Evolutionary conservation across 1,140 invertebrate genomes (phyloP).

Genomic region (Magallana ariakensis): DNA sequence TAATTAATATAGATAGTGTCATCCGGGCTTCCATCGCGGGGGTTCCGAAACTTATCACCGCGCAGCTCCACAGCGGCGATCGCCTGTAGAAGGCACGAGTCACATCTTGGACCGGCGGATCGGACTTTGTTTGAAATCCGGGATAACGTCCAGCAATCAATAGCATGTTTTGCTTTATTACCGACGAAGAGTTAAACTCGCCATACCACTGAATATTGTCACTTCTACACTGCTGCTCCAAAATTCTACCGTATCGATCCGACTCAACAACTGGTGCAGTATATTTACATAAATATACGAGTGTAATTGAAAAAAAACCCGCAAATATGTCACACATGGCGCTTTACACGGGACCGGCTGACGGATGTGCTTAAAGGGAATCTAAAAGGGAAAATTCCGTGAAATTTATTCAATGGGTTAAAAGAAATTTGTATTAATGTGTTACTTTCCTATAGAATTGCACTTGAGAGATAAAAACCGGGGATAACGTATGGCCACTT

Average conservation of each 20-base stretch:
- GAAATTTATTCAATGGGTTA: conserved; percentile 24
- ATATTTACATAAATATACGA: conserved; percentile 23
- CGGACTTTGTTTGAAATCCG: conserved; percentile 25
- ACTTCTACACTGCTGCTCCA: not conserved
- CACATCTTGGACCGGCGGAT: not conserved
- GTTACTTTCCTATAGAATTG: not conserved
- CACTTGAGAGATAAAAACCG: not conserved
- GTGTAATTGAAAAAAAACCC: conserved; percentile 32
- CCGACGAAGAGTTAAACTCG: conserved; percentile 1
- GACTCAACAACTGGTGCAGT: not conserved
- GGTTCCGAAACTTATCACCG: conserved; percentile 4
- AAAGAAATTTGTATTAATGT: not conserved
- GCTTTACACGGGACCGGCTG: not conserved
- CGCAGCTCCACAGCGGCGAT: not conserved
- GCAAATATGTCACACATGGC: conserved; percentile 20
- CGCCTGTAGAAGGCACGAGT: not conserved
- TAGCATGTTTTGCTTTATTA: conserved; percentile 27
- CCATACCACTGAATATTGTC: not conserved
- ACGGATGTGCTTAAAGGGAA: not conserved
- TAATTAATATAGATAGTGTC: conserved; percentile 5
- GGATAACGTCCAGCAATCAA: conserved; percentile 16
- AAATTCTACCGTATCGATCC: conserved; percentile 25
- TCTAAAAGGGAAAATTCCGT: not conserved
- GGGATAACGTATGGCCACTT: not conserved
- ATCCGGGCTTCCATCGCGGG: not conserved